Conservation (phyloP, 2,888 invertebrate species). For the Mythimna vitellina region DNA sequence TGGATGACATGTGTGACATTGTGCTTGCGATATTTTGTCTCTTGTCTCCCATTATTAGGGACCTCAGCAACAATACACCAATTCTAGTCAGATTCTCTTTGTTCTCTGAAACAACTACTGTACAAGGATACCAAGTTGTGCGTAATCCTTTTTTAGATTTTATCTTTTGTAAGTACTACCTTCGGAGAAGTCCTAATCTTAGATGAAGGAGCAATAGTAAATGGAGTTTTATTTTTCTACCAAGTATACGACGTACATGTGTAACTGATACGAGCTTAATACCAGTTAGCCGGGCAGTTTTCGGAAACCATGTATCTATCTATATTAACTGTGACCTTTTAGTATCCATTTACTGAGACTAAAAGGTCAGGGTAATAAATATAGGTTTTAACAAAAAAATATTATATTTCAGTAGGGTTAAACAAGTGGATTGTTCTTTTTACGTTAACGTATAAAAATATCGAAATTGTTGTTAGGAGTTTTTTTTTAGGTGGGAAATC, state of each 20-base stretch:
- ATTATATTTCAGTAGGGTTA: background rate
- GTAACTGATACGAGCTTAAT: conserved; percentile 12
- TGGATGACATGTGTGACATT: conserved; percentile 80
- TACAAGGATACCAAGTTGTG: conserved; percentile 54
- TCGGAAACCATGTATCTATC: background rate
- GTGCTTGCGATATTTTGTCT: conserved; percentile 73
- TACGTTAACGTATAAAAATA: conserved; percentile 1
- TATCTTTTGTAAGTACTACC: conserved; percentile 37
- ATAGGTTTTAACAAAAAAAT: background rate
- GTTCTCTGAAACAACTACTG: conserved; percentile 65
- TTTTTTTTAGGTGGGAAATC: too few relatives aligned
- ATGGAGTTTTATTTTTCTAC: conserved; percentile 8
- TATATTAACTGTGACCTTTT: conserved; percentile 6
- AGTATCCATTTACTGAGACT: conserved; percentile 3
- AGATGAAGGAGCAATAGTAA: conserved; percentile 8
- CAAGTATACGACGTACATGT: conserved; percentile 4
- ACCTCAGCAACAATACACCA: conserved; percentile 62
- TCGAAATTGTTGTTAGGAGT: background rate
- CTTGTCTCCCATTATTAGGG: conserved; percentile 60
- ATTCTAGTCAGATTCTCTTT: conserved; percentile 61
- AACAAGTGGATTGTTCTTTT: conserved; percentile 1
- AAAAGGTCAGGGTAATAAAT: conserved; percentile 13
- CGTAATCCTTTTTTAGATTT: conserved; percentile 51
- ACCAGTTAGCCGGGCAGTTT: conserved; percentile 16
- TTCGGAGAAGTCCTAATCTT: conserved; percentile 22